Percentiles rank a stretch among this genome's conserved stretches.
Conservation (phyloP, 2,113 vertebrate genomes). For the Climacteris rufus region DNA sequence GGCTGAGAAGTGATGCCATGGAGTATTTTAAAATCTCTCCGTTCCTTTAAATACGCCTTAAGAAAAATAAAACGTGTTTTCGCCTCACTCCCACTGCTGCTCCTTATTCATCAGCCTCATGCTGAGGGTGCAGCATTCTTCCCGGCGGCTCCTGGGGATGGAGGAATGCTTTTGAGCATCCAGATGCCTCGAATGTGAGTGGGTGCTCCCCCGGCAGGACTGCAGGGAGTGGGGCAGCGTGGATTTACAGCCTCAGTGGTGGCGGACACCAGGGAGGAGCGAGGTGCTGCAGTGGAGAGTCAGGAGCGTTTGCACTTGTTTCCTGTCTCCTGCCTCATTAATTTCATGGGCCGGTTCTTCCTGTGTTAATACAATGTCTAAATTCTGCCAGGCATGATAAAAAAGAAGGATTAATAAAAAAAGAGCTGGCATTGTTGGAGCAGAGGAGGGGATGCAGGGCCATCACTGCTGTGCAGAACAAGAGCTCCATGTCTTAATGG, state of each 20-base stretch:
- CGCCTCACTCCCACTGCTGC: background rate
- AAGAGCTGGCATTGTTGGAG: background rate
- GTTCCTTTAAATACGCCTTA: background rate
- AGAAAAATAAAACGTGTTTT: background rate
- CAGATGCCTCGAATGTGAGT: background rate
- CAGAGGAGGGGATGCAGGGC: background rate
- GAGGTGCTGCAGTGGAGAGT: background rate
- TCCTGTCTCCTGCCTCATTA: background rate
- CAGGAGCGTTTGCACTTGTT: background rate
- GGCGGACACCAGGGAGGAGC: background rate
- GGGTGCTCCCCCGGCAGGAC: background rate
- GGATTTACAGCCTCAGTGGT: background rate
- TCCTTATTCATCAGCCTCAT: background rate
- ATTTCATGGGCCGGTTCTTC: background rate
- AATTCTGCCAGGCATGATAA: background rate
- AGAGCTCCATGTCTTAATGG: background rate
- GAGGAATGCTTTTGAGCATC: background rate
- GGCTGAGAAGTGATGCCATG: slow-evolving; percentile 23
- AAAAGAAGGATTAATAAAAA: background rate
- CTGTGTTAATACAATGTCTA: background rate
- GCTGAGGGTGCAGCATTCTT: background rate
- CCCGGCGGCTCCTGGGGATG: background rate
- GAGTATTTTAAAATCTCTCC: slow-evolving; percentile 28
- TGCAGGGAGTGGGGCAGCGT: background rate
- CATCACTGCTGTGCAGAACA: background rate